These are phyloP conservation scores for Mesodorylaimus sp. DNA, from an alignment of 2,888 invertebrate species.

Conservation along the genomic window DNA sequence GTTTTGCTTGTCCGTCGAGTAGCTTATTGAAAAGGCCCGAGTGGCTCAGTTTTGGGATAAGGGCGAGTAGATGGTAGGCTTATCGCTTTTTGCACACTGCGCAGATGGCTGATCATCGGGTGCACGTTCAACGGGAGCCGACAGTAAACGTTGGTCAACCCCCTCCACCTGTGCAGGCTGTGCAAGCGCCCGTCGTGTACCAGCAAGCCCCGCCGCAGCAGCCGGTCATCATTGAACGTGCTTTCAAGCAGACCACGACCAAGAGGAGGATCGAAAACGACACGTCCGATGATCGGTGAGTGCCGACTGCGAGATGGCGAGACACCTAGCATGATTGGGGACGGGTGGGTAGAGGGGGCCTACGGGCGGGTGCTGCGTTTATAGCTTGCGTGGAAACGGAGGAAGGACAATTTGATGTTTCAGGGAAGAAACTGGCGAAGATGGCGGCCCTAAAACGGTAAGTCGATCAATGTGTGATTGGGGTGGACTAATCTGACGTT, in stretches of 20 bases:
- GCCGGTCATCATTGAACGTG: constrained; percentile 29
- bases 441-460: too few species aligned
- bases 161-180: constrained; percentile 8
- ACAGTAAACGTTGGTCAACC: neutral
- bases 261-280: constrained; percentile 24
- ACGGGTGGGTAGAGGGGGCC: neutral
- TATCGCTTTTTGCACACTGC: neutral
- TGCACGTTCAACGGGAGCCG: neutral
- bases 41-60: neutral
- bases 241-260: constrained; percentile 30
- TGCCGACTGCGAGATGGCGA: too few species aligned
- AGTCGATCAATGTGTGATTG: neutral
- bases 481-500: too few species aligned
- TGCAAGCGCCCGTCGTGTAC: neutral
- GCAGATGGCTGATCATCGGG: neutral
- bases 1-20: neutral
- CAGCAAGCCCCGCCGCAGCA: constrained; percentile 18
- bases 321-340: neutral
- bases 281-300: constrained; percentile 6
- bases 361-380: neutral
- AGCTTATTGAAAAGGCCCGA: neutral
- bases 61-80: neutral
- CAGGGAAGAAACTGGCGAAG: neutral
- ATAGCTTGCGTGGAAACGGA: neutral
- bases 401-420: neutral